Conservation (phyloP, 2,888 invertebrate genomes). For the Leptinotarsa rubiginosa region DNA sequence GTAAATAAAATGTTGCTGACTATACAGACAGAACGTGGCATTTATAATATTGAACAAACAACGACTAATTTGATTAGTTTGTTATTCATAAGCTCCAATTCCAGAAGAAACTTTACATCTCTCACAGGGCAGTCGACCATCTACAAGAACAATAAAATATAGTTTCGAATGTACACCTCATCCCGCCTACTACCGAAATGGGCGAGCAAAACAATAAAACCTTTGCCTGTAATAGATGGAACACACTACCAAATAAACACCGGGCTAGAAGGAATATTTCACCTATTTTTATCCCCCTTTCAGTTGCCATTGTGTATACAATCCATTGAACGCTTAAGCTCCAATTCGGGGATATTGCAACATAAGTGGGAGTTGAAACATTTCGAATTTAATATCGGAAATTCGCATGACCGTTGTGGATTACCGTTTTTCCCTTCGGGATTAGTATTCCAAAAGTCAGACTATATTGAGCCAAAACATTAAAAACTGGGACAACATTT, state of each 20-base stretch:
- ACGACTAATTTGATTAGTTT: too few relatives aligned
- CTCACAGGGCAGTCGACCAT: slow-evolving; percentile 10
- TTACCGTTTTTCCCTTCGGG: neutral
- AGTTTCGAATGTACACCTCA: slow-evolving; percentile 40
- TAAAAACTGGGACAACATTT: neutral
- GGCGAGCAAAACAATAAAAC: slow-evolving; percentile 37
- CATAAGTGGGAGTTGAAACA: slow-evolving; percentile 25
- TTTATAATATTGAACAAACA: too few relatives aligned
- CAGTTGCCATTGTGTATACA: slow-evolving; percentile 12
- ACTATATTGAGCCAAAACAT: neutral
- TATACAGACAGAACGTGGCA: too few relatives aligned
- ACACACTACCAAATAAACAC: slow-evolving; percentile 38
- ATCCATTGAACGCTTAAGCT: slow-evolving; percentile 24
- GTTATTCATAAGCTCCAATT: too few relatives aligned
- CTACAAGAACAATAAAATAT: slow-evolving; percentile 38
- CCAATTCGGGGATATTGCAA: slow-evolving; percentile 24
- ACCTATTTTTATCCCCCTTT: slow-evolving; percentile 34
- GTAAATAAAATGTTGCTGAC: too few relatives aligned
- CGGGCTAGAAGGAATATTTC: slow-evolving; percentile 38
- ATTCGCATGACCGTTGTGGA: neutral
- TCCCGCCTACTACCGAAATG: slow-evolving; percentile 30
- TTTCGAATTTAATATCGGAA: slow-evolving; percentile 18
- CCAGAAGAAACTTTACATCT: neutral
- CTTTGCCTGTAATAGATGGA: slow-evolving; percentile 40
- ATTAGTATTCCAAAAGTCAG: neutral